Conservation (phyloP, 1,140 invertebrate genomes). For the Amyelois transitella region DNA sequence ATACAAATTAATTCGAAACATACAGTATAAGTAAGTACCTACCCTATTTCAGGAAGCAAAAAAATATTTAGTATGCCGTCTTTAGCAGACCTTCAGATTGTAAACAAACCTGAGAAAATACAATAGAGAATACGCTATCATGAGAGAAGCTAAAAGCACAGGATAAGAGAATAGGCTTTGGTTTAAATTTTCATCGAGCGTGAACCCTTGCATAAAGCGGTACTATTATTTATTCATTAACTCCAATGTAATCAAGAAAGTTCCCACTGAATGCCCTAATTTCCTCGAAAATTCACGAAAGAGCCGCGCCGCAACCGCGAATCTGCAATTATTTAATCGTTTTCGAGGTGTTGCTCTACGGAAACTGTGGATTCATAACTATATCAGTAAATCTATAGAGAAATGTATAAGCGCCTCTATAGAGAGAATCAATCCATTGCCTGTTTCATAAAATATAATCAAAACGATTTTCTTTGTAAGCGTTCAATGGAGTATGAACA, state of each 20-base stretch:
- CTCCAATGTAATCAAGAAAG: slow-evolving; percentile 41
- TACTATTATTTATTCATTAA: slow-evolving; percentile 36
- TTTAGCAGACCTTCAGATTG: too few relatives aligned
- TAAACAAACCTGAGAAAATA: too few relatives aligned
- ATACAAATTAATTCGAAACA: too few relatives aligned
- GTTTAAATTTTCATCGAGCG: neutral
- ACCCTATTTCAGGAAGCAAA: too few relatives aligned
- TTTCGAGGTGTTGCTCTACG: slow-evolving; percentile 51
- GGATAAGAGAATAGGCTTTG: too few relatives aligned
- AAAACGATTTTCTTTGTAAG: neutral
- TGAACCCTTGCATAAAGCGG: slow-evolving; percentile 18
- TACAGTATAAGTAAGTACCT: too few relatives aligned
- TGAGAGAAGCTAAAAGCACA: too few relatives aligned
- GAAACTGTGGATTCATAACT: slow-evolving; percentile 38
- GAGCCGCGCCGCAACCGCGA: slow-evolving; percentile 36
- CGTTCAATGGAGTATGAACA: slow-evolving; percentile 4
- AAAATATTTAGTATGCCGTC: too few relatives aligned
- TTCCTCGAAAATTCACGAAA: slow-evolving; percentile 42
- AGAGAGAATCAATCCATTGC: neutral
- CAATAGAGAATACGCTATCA: too few relatives aligned
- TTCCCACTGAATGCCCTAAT: slow-evolving; percentile 36
- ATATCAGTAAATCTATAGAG: slow-evolving; percentile 4
- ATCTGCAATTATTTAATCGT: slow-evolving; percentile 62
- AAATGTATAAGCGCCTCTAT: neutral
- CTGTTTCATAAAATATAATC: neutral